Conservation (phyloP, 2,113 vertebrate genomes). For the Aspiorhynchus laticeps region DNA sequence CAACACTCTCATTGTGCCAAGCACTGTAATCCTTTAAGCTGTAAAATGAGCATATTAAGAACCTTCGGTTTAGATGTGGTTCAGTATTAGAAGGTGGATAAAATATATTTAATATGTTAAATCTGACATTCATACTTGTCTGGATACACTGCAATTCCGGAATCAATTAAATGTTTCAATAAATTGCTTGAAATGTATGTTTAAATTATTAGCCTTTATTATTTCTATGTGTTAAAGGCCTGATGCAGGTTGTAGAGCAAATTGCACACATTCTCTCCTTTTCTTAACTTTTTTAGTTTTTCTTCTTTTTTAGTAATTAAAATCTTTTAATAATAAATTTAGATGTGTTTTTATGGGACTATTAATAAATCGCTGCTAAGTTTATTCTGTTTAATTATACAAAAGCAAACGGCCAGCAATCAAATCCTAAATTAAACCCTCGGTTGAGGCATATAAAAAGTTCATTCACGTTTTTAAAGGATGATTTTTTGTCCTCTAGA, state of each 20-base stretch:
- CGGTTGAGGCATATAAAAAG: slow-evolving; percentile 61
- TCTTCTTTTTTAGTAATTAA: neutral
- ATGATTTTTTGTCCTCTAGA: slow-evolving; percentile 66
- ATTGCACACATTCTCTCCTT: neutral
- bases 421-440: slow-evolving; percentile 47
- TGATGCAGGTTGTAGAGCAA: neutral
- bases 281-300: neutral
- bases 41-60: slow-evolving; percentile 11
- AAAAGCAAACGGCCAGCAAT: slow-evolving; percentile 63
- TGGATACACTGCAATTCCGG: neutral
- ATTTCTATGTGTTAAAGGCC: neutral
- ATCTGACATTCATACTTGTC: neutral
- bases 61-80: neutral
- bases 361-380: neutral
- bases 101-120: slow-evolving; percentile 2
- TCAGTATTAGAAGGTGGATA: neutral
- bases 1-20: slow-evolving; percentile 15
- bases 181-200: neutral
- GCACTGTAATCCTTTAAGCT: slow-evolving; percentile 35
- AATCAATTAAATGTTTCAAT: neutral
- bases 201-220: neutral
- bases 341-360: neutral
- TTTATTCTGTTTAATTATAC: slow-evolving; percentile 24
- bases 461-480: slow-evolving; percentile 65
- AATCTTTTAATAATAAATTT: neutral